Evolutionary conservation across 2,113 vertebrate species (phyloP), one percentile per base, ranked within the genome.

Genomic region (Ariopsis seemanni): DNA sequence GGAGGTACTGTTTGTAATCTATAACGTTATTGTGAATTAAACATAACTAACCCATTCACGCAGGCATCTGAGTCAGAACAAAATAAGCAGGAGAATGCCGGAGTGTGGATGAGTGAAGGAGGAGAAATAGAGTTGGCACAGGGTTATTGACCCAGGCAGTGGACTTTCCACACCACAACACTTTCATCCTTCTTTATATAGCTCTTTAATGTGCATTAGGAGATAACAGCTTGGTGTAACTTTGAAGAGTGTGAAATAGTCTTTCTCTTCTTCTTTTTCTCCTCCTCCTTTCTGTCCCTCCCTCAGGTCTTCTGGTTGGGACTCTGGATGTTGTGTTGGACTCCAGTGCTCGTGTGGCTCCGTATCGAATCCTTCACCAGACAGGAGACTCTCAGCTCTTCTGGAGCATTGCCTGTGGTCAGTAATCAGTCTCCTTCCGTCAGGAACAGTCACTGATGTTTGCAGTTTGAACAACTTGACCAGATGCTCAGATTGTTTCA

Each of bases 271-370:
- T 11, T 65, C 30, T 20, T 52, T 60, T 42, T 22, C 4, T 77
- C 79, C 88, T 77, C 81, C 89, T 65, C 90, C 30, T 85, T n/a
- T 60, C 50, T 53, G 6, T 81, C 20, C 53, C 3, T 80, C 50
- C 81, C 20, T 72, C 88, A 99, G 98, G 98, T 88, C 95, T 99
- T 57, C 95, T 99, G 7, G 98, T 99, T 77, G 98, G 98, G 79
- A 99, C 98, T 0, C 88, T 99, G 74, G 98, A 99, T 2, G 98
- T 99, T 63, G 98, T 99, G 84, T 93, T 99, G 93, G 98, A 99
- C 94, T 99, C 97, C 72, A 99, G 98, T 48, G 98, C 98, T 85
- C 94, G 98, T 2, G 97, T 98, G 58, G 97, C 98, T n/a, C 98
- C 98, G 0, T 99, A 98, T 92, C 94, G 98, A 82, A 99, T 99